Evolutionary conservation across 2,113 vertebrate genomes (phyloP).

Genomic region (Paramormyrops kingsleyae): DNA sequence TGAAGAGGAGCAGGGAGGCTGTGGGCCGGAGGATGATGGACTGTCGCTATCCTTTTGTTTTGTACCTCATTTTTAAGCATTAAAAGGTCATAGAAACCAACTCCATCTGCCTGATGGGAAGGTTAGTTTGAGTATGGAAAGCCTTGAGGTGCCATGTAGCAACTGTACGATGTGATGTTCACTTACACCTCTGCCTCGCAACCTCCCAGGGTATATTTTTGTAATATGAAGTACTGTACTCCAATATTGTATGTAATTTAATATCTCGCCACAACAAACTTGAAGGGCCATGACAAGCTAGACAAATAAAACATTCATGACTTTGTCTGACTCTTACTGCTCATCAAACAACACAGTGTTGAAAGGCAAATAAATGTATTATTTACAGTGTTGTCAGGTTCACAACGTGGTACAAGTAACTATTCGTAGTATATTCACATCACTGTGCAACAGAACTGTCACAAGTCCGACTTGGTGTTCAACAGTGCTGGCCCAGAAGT

Average conservation of each 20-base stretch:
- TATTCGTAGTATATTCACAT: constrained; percentile 17
- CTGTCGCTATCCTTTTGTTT: background rate
- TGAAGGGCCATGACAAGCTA: constrained; percentile 6
- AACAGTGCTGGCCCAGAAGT: background rate
- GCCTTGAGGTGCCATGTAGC: constrained; percentile 19
- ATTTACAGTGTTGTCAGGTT: constrained; percentile 24
- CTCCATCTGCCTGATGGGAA: constrained; percentile 26
- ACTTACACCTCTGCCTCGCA: background rate
- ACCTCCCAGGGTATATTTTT: background rate
- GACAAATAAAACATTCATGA: constrained; percentile 5
- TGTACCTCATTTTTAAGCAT: constrained; percentile 38
- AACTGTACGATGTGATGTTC: constrained; percentile 16
- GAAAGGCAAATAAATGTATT: constrained; percentile 24
- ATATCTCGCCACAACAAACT: constrained; percentile 14
- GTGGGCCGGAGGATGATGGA: background rate
- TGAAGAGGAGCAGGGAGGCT: constrained; percentile 47
- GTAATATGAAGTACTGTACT: constrained; percentile 17
- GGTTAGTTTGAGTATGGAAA: background rate
- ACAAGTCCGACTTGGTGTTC: background rate
- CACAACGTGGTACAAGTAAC: constrained; percentile 15
- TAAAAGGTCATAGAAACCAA: constrained; percentile 17
- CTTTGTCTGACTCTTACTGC: constrained; percentile 1
- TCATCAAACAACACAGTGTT: background rate
- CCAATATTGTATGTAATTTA: constrained; percentile 19
- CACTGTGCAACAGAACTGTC: background rate